A percentile compares a stretch with the other conserved stretches of the same genome.
Evolutionary conservation across 1,140 invertebrate species (phyloP).

Genomic region (Ephestia elutella): DNA sequence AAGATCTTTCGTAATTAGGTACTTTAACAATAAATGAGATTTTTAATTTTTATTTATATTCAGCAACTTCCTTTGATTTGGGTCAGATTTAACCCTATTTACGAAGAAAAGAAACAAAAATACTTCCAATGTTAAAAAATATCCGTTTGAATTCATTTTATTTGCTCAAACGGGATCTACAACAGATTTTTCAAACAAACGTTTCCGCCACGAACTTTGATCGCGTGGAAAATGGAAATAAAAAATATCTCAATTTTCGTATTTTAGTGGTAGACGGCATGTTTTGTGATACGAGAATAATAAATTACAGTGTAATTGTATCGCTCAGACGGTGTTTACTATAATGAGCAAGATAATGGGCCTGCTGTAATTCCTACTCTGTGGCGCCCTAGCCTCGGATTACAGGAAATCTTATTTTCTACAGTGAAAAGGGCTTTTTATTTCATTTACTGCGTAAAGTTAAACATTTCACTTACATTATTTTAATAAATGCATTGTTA

Average conservation of each 20-base stretch:
- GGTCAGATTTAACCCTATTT: too few relatives aligned
- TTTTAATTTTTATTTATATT: too few relatives aligned
- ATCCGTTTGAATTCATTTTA: background rate
- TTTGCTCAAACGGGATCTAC: background rate
- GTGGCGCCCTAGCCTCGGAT: background rate
- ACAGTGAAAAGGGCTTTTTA: background rate
- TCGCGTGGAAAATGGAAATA: constrained; percentile 60
- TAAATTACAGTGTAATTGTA: constrained; percentile 42
- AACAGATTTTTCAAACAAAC: background rate
- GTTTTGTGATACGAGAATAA: constrained; percentile 58
- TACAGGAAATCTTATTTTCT: constrained; percentile 4
- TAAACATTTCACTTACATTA: too few relatives aligned
- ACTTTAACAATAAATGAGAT: too few relatives aligned
- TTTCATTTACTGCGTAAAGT: background rate
- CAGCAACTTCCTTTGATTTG: too few relatives aligned
- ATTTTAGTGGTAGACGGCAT: constrained; percentile 49
- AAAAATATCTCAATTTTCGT: constrained; percentile 67
- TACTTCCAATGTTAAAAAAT: background rate
- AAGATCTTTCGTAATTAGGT: too few relatives aligned
- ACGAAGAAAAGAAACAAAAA: too few relatives aligned
- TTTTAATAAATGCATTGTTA: too few relatives aligned
- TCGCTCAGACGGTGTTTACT: constrained; percentile 37
- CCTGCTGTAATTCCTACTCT: constrained; percentile 12
- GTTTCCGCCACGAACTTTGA: constrained; percentile 21
- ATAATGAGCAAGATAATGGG: constrained; percentile 58